Conservation (phyloP, 2,888 invertebrate genomes). For the Morpho achilles region DNA sequence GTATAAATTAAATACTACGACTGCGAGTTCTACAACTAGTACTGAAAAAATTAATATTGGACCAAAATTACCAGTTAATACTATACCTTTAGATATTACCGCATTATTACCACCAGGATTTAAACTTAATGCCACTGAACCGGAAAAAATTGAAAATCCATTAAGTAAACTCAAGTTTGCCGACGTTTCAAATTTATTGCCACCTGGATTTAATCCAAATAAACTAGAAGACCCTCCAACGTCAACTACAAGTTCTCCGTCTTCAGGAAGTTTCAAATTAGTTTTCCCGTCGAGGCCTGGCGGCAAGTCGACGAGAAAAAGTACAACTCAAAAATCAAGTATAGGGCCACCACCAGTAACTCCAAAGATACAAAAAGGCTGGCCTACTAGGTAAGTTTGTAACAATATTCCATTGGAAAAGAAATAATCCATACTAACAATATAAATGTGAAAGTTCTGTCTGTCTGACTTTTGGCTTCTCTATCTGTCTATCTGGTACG, state of each 20-base stretch:
- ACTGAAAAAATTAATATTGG: slow-evolving; percentile 47
- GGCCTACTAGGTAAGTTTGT: slow-evolving; percentile 84
- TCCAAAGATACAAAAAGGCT: slow-evolving; percentile 90
- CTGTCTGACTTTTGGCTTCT: no score
- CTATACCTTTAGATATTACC: slow-evolving; percentile 70
- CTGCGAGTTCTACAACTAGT: slow-evolving; percentile 34
- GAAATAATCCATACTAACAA: no score
- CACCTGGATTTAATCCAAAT: slow-evolving; percentile 78
- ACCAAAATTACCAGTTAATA: slow-evolving; percentile 41
- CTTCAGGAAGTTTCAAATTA: slow-evolving; percentile 80
- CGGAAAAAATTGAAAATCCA: slow-evolving; percentile 34
- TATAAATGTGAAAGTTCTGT: no score
- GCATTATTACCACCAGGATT: slow-evolving; percentile 82
- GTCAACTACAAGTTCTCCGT: slow-evolving; percentile 31
- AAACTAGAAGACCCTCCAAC: slow-evolving; percentile 40
- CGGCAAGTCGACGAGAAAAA: slow-evolving; percentile 78
- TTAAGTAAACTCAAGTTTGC: slow-evolving; percentile 51
- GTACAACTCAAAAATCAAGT: slow-evolving; percentile 77
- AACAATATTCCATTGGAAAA: not conserved
- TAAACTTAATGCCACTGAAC: slow-evolving; percentile 56
- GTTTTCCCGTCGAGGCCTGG: slow-evolving; percentile 90
- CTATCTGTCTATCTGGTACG: no score
- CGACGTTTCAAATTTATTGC: slow-evolving; percentile 81
- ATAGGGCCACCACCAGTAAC: slow-evolving; percentile 67
- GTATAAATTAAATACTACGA: slow-evolving; percentile 64